A percentile compares a stretch with the other conserved stretches of the same genome.
Evolutionary conservation across 2,888 invertebrate species (phyloP).

Genomic region (Apodemia hepburni): DNA sequence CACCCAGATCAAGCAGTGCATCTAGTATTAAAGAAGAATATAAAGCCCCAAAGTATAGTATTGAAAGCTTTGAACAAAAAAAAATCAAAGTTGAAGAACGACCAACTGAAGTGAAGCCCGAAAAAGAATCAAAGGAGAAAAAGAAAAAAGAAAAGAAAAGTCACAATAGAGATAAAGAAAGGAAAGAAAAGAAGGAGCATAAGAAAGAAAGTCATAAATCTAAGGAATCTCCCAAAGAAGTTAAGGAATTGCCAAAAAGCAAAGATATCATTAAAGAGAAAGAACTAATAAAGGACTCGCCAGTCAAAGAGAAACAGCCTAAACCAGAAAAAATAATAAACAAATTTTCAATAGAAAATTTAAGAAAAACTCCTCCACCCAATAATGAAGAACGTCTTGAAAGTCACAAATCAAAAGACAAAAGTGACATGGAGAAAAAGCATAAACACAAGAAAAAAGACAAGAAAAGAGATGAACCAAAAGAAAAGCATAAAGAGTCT

Average conservation of each 20-base stretch:
- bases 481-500: slow-evolving; percentile 81
- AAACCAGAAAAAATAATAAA: slow-evolving; percentile 65
- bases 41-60: slow-evolving; percentile 52
- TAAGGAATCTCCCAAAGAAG: slow-evolving; percentile 66
- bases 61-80: slow-evolving; percentile 53
- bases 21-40: slow-evolving; percentile 69
- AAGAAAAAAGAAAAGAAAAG: slow-evolving; percentile 83
- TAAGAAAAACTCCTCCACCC: slow-evolving; percentile 66
- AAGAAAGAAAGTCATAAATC: slow-evolving; percentile 77
- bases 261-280: slow-evolving; percentile 58
- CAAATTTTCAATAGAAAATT: slow-evolving; percentile 72
- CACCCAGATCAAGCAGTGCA: slow-evolving; percentile 61
- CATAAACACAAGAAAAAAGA: slow-evolving; percentile 84
- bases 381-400: slow-evolving; percentile 57
- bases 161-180: slow-evolving; percentile 82
- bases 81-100: slow-evolving; percentile 73
- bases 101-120: slow-evolving; percentile 72
- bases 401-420: slow-evolving; percentile 69
- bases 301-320: slow-evolving; percentile 56
- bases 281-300: slow-evolving; percentile 53
- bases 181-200: slow-evolving; percentile 77
- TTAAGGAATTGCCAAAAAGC: slow-evolving; percentile 47
- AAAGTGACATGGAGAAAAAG: slow-evolving; percentile 73
- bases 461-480: slow-evolving; percentile 82
- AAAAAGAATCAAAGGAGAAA: slow-evolving; percentile 76